Evolutionary conservation across 2,797 vertebrate genomes (phyloP), one percentile per base, ranked within the genome.

Genomic region (Bradypodion pumilum): DNA sequence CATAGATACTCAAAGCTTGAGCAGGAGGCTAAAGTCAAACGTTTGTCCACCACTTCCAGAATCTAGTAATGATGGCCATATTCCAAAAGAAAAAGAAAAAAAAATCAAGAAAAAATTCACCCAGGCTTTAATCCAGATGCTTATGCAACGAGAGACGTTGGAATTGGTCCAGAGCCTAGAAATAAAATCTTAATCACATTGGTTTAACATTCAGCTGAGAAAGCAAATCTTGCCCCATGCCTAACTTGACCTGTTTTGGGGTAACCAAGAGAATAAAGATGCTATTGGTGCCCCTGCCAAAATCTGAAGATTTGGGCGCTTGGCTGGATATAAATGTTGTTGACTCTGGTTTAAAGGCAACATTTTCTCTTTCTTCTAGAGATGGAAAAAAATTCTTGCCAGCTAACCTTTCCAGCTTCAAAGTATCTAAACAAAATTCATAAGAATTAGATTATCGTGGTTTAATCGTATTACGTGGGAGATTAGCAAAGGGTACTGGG

Each of bases 401-500:
- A 85, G 91, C 82, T 88, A 80, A 92, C 87, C 84, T 23, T 75
- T 35, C 0, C 82, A 82, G 81, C 90, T 93, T 93, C 89, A 93
- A 94, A 94, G 84, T 90, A 81, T 85, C 25, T 74, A 13, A 91
- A 84, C 78, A 80, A 79, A 90, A 91, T 94, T 88, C 90, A 89
- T 91, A 83, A 91, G 90, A 87, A 79, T 70, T 80, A 89, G 87
- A 93, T 92, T 92, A 85, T 93, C 86, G 86, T 87, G 85, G 86
- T 29, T 75, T 93, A 94, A 93, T 92, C 90, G 89, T 76, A 76
- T 94, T 93, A 88, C 77, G 74, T 63, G 86, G 87, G 89, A 92
- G 91, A 93, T 93, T 92, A 93, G 89, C 85, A 86, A 87, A 60
- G 84, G 78, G 37, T 85, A 27, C 37, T 83, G 84, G 52, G 68